Conservation (phyloP, 2,888 invertebrate genomes). For the Odontocolon sp. region DNA sequence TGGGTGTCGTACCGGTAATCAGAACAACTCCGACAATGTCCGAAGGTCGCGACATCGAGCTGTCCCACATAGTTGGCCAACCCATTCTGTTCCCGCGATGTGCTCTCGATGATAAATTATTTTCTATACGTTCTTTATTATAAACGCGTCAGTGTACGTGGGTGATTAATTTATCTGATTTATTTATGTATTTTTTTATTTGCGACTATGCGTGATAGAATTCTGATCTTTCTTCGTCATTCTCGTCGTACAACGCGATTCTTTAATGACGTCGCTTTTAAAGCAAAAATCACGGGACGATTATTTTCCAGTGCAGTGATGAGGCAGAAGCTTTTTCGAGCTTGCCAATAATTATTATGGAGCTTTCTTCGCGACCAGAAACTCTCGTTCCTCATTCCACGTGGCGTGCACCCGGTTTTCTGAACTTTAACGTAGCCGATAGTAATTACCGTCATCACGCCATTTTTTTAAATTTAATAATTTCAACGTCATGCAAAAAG, state of each 20-base stretch:
- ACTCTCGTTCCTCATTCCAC: background rate
- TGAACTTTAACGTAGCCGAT: background rate
- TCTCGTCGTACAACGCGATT: background rate
- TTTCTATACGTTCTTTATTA: too few relatives aligned
- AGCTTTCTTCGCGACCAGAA: background rate
- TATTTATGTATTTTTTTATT: too few relatives aligned
- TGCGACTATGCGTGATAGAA: too few relatives aligned
- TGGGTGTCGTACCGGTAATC: conserved; percentile 48
- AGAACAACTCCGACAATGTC: conserved; percentile 47
- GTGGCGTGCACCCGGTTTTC: background rate
- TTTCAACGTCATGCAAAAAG: background rate
- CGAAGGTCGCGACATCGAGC: conserved; percentile 2
- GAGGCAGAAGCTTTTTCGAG: conserved; percentile 30
- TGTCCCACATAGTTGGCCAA: conserved; percentile 7
- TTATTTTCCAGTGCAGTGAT: conserved; percentile 12
- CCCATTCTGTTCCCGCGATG: background rate
- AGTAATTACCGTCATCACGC: background rate
- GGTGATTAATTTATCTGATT: too few relatives aligned
- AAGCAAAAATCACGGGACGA: conserved; percentile 2
- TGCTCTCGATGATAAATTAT: conserved; percentile 53
- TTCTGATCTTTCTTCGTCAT: background rate
- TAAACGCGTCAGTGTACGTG: too few relatives aligned
- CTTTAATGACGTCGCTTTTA: conserved; percentile 28
- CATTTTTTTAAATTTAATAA: conserved; percentile 16
- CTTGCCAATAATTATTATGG: conserved; percentile 38